phyloP scores from a whole-genome alignment of 2,113 vertebrate genomes.

The Emydura subglobosa region DNA sequence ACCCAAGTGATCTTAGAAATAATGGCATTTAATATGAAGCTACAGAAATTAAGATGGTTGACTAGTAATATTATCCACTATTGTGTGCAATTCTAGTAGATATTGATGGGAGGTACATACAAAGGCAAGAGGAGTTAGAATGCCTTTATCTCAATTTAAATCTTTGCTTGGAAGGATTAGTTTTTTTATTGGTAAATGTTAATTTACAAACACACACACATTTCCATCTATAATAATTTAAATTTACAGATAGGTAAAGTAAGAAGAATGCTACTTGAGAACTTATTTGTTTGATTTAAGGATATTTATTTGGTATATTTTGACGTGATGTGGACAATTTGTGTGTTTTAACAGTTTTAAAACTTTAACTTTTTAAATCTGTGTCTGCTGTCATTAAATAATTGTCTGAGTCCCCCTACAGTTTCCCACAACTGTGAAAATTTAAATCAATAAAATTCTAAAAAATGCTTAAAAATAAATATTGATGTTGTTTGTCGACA shows the following conservation, averaged over 20 bases:
- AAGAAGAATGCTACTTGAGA: not conserved
- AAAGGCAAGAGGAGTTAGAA: not conserved
- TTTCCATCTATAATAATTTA: not conserved
- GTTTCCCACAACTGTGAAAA: not conserved
- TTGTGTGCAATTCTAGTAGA: not conserved
- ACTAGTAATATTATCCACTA: not conserved
- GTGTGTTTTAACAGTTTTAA: too few species aligned
- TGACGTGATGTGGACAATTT: too few species aligned
- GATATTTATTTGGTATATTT: too few species aligned
- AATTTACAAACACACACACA: not conserved
- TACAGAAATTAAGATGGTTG: not conserved
- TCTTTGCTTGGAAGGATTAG: not conserved
- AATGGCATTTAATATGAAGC: not conserved
- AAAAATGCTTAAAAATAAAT: not conserved
- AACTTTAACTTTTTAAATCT: too few species aligned
- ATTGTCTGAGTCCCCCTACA: not conserved
- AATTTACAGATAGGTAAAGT: not conserved
- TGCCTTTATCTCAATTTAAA: not conserved
- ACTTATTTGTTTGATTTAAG: not conserved
- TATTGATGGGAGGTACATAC: not conserved
- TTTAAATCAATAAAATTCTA: not conserved
- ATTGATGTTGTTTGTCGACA: not conserved
- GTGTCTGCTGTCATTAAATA: not conserved
- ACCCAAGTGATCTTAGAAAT: conserved; percentile 22
- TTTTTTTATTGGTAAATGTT: not conserved